These are phyloP conservation scores for Stenolophus ochropezus DNA, from an alignment of 2,888 invertebrate species.

Conservation along the genomic window DNA sequence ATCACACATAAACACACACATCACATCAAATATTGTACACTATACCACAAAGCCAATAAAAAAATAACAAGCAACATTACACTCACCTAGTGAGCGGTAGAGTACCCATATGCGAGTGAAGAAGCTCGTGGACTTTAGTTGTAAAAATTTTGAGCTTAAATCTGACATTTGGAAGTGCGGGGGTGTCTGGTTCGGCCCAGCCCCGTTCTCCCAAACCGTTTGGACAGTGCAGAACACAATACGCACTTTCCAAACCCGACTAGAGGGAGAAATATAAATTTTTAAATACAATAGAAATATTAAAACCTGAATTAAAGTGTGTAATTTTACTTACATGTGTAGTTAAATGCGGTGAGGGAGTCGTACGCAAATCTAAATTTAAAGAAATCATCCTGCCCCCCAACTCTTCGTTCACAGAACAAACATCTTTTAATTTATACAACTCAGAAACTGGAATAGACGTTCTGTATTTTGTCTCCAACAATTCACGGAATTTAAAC, in stretches of 20 bases:
- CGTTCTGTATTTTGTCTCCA: conserved; percentile 87
- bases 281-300: not conserved
- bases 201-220: conserved; percentile 78
- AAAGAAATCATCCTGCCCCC: conserved; percentile 84
- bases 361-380: conserved; percentile 76
- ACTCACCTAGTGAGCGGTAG: conserved; percentile 86
- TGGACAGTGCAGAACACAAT: conserved; percentile 81
- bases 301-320: not conserved
- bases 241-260: conserved; percentile 72
- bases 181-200: conserved; percentile 84
- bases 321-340: conserved; percentile 64
- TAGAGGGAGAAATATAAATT: conserved; percentile 23
- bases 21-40: no score
- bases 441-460: conserved; percentile 84
- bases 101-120: conserved; percentile 85
- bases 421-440: conserved; percentile 85
- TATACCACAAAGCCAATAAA: conserved; percentile 25
- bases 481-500: conserved; percentile 87
- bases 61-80: conserved; percentile 63
- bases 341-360: conserved; percentile 73
- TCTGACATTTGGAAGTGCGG: conserved; percentile 79
- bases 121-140: conserved; percentile 79
- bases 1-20: no score
- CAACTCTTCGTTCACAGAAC: conserved; percentile 82
- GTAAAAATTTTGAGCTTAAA: conserved; percentile 81